A percentile compares a stretch with the other conserved stretches of the same genome.
phyloP scores from a whole-genome alignment of 2,797 vertebrate genomes.

The Linurgus olivaceus region DNA sequence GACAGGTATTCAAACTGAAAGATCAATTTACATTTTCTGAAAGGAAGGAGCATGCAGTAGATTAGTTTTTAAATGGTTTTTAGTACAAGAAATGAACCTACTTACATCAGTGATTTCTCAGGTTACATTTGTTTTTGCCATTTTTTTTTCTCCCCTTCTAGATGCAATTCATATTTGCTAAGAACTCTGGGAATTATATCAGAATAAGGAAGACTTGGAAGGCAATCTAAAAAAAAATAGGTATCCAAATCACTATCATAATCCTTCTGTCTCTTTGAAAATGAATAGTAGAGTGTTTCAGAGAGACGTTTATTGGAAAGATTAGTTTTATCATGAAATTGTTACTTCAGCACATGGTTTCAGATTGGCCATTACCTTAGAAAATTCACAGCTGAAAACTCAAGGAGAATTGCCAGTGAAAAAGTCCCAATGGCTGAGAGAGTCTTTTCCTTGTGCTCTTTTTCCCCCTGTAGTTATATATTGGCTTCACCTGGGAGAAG shows the following conservation, averaged over 20 bases:
- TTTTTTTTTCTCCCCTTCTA: background rate
- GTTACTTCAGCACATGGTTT: slow-evolving; percentile 6
- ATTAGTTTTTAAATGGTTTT: slow-evolving; percentile 58
- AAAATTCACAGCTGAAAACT: slow-evolving; percentile 13
- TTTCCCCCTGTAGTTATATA: background rate
- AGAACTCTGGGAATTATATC: background rate
- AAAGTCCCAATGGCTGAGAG: background rate
- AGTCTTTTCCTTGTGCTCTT: background rate
- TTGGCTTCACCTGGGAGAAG: background rate
- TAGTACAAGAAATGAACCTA: slow-evolving; percentile 27
- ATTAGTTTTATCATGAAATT: slow-evolving; percentile 44
- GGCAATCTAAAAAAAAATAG: slow-evolving; percentile 9
- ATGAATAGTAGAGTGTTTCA: slow-evolving; percentile 33
- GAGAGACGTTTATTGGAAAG: slow-evolving; percentile 25
- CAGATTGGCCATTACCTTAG: slow-evolving; percentile 8
- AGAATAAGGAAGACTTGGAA: slow-evolving; percentile 23
- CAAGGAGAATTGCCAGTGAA: background rate
- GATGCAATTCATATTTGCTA: slow-evolving; percentile 9
- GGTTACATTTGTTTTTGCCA: background rate
- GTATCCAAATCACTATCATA: slow-evolving; percentile 19
- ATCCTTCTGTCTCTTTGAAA: slow-evolving; percentile 34
- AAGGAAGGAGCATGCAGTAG: slow-evolving; percentile 18
- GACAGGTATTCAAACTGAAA: slow-evolving; percentile 39
- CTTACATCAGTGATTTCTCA: slow-evolving; percentile 13
- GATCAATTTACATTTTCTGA: slow-evolving; percentile 56